A percentile compares a stretch with the other conserved stretches of the same genome.
Conservation (phyloP, 2,888 invertebrate species). For the Cantharis rufa region DNA sequence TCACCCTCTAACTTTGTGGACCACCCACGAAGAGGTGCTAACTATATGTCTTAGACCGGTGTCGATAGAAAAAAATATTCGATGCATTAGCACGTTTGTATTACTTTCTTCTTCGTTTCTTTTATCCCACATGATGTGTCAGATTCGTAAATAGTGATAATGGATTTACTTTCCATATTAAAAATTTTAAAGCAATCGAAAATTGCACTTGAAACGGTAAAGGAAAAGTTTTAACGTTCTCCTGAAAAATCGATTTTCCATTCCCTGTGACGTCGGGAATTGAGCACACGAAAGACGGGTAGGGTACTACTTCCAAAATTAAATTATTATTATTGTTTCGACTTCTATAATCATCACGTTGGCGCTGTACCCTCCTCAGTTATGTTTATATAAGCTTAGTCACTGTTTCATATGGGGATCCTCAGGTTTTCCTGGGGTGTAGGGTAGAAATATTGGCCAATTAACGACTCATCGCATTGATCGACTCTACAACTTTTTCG, state of each 20-base stretch:
- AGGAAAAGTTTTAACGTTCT: background rate
- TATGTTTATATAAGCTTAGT: slow-evolving; percentile 46
- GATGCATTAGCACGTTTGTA: slow-evolving; percentile 53
- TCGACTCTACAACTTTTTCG: slow-evolving; percentile 46
- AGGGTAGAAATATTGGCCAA: slow-evolving; percentile 46
- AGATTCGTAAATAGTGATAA: background rate
- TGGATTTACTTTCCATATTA: background rate
- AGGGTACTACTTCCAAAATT: background rate
- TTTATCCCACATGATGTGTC: background rate
- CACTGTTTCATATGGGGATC: slow-evolving; percentile 42
- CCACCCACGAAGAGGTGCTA: slow-evolving; percentile 46
- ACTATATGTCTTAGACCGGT: slow-evolving; percentile 36
- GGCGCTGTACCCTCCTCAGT: slow-evolving; percentile 16
- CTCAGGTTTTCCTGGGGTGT: slow-evolving; percentile 13
- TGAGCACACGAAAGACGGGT: background rate
- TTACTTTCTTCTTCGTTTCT: background rate
- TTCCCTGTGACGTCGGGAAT: background rate
- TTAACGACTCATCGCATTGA: slow-evolving; percentile 50
- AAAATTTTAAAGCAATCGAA: background rate
- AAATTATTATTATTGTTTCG: slow-evolving; percentile 11
- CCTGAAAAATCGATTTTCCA: background rate
- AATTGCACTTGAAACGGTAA: background rate
- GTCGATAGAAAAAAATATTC: slow-evolving; percentile 47
- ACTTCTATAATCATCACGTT: slow-evolving; percentile 8
- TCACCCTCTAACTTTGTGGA: slow-evolving; percentile 38